A percentile compares a stretch with the other conserved stretches of the same genome.
These are phyloP conservation scores for Megaceryle alcyon DNA, from an alignment of 2,797 vertebrate species.

Conservation along the genomic window DNA sequence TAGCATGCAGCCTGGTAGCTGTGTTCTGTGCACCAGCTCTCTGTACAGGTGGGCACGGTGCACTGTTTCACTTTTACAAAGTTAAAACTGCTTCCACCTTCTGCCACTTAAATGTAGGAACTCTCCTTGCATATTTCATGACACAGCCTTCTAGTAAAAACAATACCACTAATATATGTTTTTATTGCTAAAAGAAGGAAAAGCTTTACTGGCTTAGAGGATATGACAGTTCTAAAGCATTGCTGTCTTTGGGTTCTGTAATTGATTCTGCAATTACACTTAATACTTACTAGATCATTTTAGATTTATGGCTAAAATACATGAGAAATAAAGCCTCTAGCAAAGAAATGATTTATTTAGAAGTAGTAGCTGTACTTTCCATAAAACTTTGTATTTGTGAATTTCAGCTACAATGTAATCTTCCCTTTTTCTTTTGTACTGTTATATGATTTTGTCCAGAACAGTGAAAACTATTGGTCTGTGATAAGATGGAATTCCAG, in stretches of 20 bases:
- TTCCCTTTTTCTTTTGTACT: conserved; percentile 75
- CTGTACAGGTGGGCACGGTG: not conserved
- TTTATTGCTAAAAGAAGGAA: not conserved
- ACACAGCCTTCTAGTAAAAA: not conserved
- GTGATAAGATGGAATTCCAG: conserved; percentile 81
- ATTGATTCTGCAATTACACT: not conserved
- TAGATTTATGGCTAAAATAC: not conserved
- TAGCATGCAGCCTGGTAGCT: not conserved
- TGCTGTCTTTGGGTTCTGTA: not conserved
- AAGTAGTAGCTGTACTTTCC: conserved; percentile 1
- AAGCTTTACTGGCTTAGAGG: not conserved
- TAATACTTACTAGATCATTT: not conserved
- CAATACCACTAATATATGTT: not conserved
- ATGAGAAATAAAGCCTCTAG: not conserved
- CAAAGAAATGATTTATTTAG: not conserved
- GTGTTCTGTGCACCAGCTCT: not conserved
- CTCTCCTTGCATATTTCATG: not conserved
- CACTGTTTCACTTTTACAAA: not conserved
- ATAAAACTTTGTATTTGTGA: conserved; percentile 62
- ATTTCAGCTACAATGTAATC: conserved; percentile 68
- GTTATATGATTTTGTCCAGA: conserved; percentile 83
- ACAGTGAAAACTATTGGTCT: conserved; percentile 77
- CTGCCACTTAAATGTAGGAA: not conserved
- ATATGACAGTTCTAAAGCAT: not conserved
- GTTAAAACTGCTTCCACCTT: not conserved